Evolutionary conservation across 92 coral and sea anemone species (phyloP).

Genomic region (Hydrozoanthus gracilis): DNA sequence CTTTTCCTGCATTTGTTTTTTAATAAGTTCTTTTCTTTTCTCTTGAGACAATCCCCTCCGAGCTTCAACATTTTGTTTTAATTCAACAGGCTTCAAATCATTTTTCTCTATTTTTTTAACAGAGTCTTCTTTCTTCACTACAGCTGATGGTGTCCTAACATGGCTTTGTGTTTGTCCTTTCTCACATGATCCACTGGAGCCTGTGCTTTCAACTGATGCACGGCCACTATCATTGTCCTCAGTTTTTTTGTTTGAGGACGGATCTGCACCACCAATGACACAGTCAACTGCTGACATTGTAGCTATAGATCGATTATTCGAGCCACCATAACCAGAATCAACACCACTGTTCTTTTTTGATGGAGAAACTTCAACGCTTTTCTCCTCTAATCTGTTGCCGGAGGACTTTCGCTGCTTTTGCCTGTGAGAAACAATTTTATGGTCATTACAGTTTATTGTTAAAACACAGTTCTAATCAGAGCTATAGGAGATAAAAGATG

Average conservation of each 20-base stretch:
- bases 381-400: slow-evolving; percentile 44
- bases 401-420: slow-evolving; percentile 79
- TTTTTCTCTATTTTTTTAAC: slow-evolving; percentile 24
- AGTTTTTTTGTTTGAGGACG: not conserved
- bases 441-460: not conserved
- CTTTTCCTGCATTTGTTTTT: slow-evolving; percentile 74
- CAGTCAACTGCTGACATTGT: slow-evolving; percentile 88
- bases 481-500: not conserved
- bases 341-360: slow-evolving; percentile 46
- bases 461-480: no score
- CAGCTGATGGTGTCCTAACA: slow-evolving; percentile 33
- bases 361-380: slow-evolving; percentile 46
- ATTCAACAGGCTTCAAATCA: slow-evolving; percentile 29
- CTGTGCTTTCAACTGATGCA: slow-evolving; percentile 65
- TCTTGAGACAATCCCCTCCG: slow-evolving; percentile 21
- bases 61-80: slow-evolving; percentile 24
- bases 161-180: slow-evolving; percentile 66
- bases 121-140: slow-evolving; percentile 28
- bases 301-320: slow-evolving; percentile 74
- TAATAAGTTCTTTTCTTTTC: slow-evolving; percentile 65
- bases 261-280: slow-evolving; percentile 59
- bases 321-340: slow-evolving; percentile 79
- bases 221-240: slow-evolving; percentile 62
- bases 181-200: slow-evolving; percentile 68
- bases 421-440: slow-evolving; percentile 49